phyloP scores from a whole-genome alignment of 2,888 invertebrate genomes.

The Syrphus vitripennis region DNA sequence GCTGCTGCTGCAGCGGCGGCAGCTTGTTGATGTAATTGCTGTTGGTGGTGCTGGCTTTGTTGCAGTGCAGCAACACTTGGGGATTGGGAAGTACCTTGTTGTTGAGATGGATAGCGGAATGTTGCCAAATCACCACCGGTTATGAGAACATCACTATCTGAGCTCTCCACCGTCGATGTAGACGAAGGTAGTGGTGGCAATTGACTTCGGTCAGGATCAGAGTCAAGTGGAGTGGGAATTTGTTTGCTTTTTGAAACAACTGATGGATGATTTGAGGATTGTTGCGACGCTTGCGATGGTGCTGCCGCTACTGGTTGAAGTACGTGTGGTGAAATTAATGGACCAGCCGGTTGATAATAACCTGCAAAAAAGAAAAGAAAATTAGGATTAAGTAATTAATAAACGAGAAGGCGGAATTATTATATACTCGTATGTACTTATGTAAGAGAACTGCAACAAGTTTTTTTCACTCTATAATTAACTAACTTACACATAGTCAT shows the following conservation, averaged over 20 bases:
- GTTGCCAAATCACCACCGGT: conserved; percentile 77
- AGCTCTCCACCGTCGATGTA: conserved; percentile 77
- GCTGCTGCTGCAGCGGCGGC: conserved; percentile 78
- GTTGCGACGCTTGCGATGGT: conserved; percentile 74
- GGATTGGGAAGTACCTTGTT: conserved; percentile 72
- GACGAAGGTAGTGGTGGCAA: conserved; percentile 76
- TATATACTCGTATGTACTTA: no score
- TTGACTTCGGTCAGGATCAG: conserved; percentile 80
- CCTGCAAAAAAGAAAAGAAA: conserved; percentile 83
- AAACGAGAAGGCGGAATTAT: no score
- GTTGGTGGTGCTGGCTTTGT: conserved; percentile 76
- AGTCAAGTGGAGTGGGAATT: conserved; percentile 80
- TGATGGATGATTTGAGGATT: conserved; percentile 34
- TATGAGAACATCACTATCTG: conserved; percentile 76
- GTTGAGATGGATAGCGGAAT: conserved; percentile 76
- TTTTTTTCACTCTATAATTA: no score
- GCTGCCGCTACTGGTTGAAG: conserved; percentile 81
- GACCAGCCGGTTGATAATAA: conserved; percentile 96
- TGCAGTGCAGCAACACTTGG: conserved; percentile 68
- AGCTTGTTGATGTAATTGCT: conserved; percentile 75
- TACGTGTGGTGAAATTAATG: conserved; percentile 89
- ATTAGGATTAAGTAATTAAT: no score
- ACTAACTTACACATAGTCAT: no score
- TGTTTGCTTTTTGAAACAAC: conserved; percentile 65
- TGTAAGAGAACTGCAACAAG: not conserved